Evolutionary conservation across 2,113 vertebrate species (phyloP).

Genomic region (Mohoua ochrocephala): DNA sequence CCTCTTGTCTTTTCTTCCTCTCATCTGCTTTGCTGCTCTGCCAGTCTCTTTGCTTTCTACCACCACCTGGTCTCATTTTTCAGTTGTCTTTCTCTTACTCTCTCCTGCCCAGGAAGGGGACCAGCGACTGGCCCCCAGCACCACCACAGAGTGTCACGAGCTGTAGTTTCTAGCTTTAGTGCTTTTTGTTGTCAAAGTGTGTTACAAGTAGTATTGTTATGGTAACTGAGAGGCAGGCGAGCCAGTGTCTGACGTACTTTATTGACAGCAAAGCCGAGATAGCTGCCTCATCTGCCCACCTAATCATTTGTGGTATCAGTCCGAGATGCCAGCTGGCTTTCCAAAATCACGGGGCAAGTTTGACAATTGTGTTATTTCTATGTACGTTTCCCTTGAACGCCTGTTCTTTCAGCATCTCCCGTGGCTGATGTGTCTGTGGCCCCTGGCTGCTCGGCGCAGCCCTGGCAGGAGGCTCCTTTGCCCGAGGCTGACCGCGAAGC

Average conservation of each 20-base stretch:
- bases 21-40: not conserved
- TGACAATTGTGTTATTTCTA: not conserved
- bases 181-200: not conserved
- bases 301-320: not conserved
- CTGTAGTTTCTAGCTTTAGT: not conserved
- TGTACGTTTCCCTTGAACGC: not conserved
- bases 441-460: not conserved
- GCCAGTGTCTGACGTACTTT: not conserved
- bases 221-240: not conserved
- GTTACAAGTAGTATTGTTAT: not conserved
- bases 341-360: not conserved
- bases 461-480: not conserved
- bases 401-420: not conserved
- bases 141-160: accelerated
- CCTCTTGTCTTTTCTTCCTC: not conserved
- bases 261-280: not conserved
- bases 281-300: not conserved
- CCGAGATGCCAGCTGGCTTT: not conserved
- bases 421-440: not conserved
- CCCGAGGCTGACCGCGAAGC: accelerated
- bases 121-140: accelerated
- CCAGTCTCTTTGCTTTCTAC: not conserved
- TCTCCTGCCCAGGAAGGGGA: not conserved
- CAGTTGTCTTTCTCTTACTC: not conserved
- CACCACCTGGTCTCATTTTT: not conserved